phyloP scores from a whole-genome alignment of 2,113 vertebrate genomes.

The Hypanus sabinus region DNA sequence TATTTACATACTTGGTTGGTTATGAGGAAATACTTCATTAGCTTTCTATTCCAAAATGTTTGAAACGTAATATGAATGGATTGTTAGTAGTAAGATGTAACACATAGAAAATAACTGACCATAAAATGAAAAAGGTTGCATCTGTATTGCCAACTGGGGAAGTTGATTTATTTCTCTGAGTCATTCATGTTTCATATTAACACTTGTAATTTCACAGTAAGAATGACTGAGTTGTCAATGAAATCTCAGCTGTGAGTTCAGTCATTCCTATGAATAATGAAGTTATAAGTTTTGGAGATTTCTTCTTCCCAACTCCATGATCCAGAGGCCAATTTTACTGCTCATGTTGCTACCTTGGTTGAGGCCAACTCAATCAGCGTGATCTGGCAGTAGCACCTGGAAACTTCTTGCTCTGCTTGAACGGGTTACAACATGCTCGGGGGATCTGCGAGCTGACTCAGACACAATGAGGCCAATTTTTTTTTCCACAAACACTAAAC shows the following conservation, averaged over 20 bases:
- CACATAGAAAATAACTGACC: neutral
- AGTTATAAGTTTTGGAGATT: neutral
- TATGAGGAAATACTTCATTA: neutral
- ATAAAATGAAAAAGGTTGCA: neutral
- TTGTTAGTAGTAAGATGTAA: neutral
- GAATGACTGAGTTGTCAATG: constrained; percentile 11
- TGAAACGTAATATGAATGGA: neutral
- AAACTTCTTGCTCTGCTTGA: neutral
- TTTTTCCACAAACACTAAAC: neutral
- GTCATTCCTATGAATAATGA: neutral
- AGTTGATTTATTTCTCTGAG: neutral
- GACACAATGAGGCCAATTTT: neutral
- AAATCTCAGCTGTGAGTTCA: neutral
- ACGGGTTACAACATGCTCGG: neutral
- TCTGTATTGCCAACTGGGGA: neutral
- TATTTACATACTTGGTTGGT: neutral
- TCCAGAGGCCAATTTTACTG: neutral
- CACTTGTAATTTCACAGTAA: neutral
- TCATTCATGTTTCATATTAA: constrained; percentile 8
- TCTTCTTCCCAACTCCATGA: neutral
- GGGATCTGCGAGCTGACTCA: neutral
- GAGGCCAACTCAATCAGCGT: neutral
- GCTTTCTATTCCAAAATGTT: neutral
- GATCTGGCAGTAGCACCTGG: neutral
- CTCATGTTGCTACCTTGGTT: neutral